Base-by-base conservation (phyloP, 1,140 invertebrate species). In the Sitobion miscanthi region DNA sequence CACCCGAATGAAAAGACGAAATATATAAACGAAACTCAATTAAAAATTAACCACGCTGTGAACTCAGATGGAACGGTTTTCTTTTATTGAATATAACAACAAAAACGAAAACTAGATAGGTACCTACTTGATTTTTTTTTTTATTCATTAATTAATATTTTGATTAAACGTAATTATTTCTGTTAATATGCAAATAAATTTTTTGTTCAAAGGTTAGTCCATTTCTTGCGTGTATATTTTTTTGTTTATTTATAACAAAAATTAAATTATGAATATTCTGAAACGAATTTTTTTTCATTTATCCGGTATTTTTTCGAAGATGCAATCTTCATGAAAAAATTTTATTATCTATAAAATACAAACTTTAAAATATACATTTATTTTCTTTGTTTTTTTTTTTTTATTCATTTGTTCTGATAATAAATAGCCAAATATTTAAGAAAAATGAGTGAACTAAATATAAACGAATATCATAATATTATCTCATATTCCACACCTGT, bases 61-160 rank as follows among this genome's bases (percentile, higher is more conserved):
- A 57, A 89, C 49, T 54, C n/a, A 11, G 21, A 38, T 14, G 4
- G 21, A 25, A 38, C 5, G 11, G 38, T 89, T 89, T 38, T 89
- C 8, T n/a, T 88, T 21, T n/a, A 88, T 49, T 30, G 30, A 88
- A 52, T 88, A 49, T 87, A 30, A 47, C 11, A 49, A 87, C 17
- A 52, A 88, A 52, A 52, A 88, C 1, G 6, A 47, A 25, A 47
- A 47, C 9, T 42, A 86, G 25, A 86, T 42, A 86, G 25, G 47
- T 42, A 86, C 20, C 11, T 86, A 14, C 11, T 86, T 85, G 38
- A 69, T 8, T 77, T 86, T 86, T 85, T 85, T 85, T 14, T 45
- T 88, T 88, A 21, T 54, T 88, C n/a, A 45, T 89, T 57, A 35
- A 89, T 89, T 89, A 38, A n/a, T 89, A 57, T 89, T 38, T 57